These are phyloP conservation scores for Heliconius erato DNA, from an alignment of 2,888 invertebrate species.

Conservation along the genomic window DNA sequence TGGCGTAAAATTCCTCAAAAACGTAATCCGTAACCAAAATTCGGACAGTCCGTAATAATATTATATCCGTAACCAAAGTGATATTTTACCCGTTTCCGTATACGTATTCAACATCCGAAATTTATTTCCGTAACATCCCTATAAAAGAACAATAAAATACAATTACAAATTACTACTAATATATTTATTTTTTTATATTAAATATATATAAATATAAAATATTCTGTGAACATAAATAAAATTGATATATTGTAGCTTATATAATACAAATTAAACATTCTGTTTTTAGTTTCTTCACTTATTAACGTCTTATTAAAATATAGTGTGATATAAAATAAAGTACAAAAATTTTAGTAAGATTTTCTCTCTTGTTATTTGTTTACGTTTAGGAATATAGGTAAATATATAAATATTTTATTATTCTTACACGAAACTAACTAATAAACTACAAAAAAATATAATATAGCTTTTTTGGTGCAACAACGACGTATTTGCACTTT, in stretches of 20 bases:
- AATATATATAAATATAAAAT: not conserved
- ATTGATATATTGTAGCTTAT: not conserved
- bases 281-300: not conserved
- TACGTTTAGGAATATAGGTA: not conserved
- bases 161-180: not conserved
- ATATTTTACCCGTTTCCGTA: too few species aligned
- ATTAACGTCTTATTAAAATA: not conserved
- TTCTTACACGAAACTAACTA: not conserved
- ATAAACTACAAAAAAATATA: too few species aligned
- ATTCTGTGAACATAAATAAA: not conserved
- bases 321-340: conserved; percentile 2
- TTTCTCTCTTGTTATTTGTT: not conserved
- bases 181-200: not conserved
- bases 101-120: not conserved
- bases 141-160: not conserved
- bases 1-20: too few species aligned
- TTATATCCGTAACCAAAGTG: too few species aligned
- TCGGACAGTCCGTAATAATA: too few species aligned
- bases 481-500: not conserved
- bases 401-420: not conserved
- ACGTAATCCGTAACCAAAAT: too few species aligned
- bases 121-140: not conserved
- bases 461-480: not conserved
- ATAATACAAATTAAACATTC: not conserved
- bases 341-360: not conserved